Percentiles rank a stretch among this genome's conserved stretches.
Conservation (phyloP, 2,888 invertebrate species). For the Nezara viridula region DNA sequence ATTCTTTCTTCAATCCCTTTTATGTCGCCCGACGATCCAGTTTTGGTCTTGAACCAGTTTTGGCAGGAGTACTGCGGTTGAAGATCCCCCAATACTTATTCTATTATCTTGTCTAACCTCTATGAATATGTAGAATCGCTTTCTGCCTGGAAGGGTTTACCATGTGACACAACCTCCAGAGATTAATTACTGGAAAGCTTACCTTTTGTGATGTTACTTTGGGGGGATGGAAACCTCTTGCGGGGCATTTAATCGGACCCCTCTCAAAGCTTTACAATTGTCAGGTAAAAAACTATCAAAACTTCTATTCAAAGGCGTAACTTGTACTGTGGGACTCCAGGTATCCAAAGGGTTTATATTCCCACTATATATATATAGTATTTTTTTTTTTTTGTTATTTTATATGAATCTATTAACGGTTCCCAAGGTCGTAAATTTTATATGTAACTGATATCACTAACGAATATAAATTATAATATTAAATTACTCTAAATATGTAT, state of each 20-base stretch:
- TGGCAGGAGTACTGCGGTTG: background rate
- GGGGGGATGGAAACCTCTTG: background rate
- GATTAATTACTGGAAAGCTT: conserved; percentile 39
- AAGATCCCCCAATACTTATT: background rate
- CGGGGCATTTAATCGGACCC: conserved; percentile 18
- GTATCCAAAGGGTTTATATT: conserved; percentile 11
- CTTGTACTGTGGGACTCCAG: conserved; percentile 32
- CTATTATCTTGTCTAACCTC: conserved; percentile 18
- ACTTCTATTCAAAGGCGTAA: background rate
- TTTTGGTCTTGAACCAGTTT: background rate
- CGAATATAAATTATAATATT: background rate
- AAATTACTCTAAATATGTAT: no score
- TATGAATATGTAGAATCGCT: conserved; percentile 12
- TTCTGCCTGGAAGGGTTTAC: background rate
- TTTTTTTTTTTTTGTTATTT: background rate
- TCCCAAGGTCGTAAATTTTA: conserved; percentile 2
- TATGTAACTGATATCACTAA: background rate
- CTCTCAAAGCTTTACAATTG: background rate
- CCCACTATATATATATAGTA: background rate
- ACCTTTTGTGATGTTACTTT: background rate
- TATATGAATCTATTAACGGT: conserved; percentile 1
- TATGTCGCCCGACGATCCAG: background rate
- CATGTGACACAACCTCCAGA: background rate
- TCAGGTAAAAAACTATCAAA: conserved; percentile 23
- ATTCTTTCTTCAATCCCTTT: conserved; percentile 35